These are phyloP conservation scores for Tachystola acroxantha DNA, from an alignment of 2,888 invertebrate genomes.

Conservation along the genomic window DNA sequence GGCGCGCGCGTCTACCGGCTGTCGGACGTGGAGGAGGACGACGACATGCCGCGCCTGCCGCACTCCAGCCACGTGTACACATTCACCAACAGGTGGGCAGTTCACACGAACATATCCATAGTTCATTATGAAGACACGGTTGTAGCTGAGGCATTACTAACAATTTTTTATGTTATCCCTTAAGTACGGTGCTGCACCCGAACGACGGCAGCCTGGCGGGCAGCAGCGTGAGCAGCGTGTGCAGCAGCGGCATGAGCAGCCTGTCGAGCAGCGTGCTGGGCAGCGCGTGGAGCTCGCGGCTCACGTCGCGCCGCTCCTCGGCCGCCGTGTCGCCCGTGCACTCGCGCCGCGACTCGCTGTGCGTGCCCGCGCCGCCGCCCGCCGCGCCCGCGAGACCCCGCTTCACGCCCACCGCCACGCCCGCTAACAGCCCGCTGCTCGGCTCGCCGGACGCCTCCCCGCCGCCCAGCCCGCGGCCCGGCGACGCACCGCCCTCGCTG, in stretches of 20 bases:
- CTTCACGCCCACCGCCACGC: constrained; percentile 91
- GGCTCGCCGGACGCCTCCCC: constrained; percentile 78
- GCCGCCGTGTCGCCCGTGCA: constrained; percentile 73
- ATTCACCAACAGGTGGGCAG: constrained; percentile 82
- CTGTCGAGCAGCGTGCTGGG: constrained; percentile 65
- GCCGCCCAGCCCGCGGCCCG: constrained; percentile 82
- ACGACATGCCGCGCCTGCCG: constrained; percentile 86
- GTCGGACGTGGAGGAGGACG: constrained; percentile 87
- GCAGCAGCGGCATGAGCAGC: constrained; percentile 78
- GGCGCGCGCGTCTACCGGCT: constrained; percentile 82
- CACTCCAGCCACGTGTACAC: constrained; percentile 89
- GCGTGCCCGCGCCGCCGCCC: constrained; percentile 81
- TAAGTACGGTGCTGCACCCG: constrained; percentile 93
- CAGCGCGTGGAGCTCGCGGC: constrained; percentile 81
- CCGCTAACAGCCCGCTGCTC: constrained; percentile 89
- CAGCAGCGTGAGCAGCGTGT: constrained; percentile 80
- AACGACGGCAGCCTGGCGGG: constrained; percentile 88
- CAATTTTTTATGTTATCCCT: too few species aligned
- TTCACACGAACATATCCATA: too few species aligned
- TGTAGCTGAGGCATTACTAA: too few species aligned
- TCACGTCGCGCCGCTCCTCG: constrained; percentile 77
- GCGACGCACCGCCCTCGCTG: constrained; percentile 66
- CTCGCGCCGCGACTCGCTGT: constrained; percentile 88
- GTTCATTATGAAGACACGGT: too few species aligned
- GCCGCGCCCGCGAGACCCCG: constrained; percentile 84